Conservation (phyloP, 2,797 vertebrate species). For the Spondyliosoma cantharus region DNA sequence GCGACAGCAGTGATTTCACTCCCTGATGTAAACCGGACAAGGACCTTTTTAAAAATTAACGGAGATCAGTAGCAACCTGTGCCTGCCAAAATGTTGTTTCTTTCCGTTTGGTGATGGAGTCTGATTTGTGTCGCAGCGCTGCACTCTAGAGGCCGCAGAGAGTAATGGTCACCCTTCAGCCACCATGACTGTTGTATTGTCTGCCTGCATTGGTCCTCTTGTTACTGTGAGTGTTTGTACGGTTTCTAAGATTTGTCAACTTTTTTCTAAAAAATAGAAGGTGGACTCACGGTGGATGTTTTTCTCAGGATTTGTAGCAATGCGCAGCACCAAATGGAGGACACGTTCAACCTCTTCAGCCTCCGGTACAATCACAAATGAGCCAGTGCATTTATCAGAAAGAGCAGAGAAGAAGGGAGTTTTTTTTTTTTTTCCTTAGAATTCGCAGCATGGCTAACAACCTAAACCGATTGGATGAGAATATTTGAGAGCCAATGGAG, state of each 20-base stretch:
- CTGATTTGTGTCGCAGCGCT: slow-evolving; percentile 48
- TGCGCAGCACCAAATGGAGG: slow-evolving; percentile 36
- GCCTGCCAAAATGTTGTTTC: slow-evolving; percentile 39
- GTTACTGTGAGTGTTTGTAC: slow-evolving; percentile 76
- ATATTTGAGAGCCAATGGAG: background rate
- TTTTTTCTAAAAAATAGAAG: slow-evolving; percentile 48
- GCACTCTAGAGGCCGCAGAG: slow-evolving; percentile 68
- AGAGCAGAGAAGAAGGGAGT: background rate
- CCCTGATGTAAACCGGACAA: slow-evolving; percentile 25
- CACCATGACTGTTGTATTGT: slow-evolving; percentile 60
- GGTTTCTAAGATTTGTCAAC: slow-evolving; percentile 64
- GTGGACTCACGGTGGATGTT: slow-evolving; percentile 38
- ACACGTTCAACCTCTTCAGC: slow-evolving; percentile 28
- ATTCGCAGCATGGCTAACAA: background rate
- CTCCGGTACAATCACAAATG: slow-evolving; percentile 2
- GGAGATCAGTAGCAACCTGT: slow-evolving; percentile 48
- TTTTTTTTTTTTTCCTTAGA: background rate
- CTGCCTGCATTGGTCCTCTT: slow-evolving; percentile 72
- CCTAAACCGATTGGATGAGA: background rate
- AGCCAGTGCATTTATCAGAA: slow-evolving; percentile 11
- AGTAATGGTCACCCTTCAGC: slow-evolving; percentile 32
- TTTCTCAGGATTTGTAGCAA: slow-evolving; percentile 75
- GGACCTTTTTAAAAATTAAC: slow-evolving; percentile 37
- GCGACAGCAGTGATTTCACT: slow-evolving; percentile 33
- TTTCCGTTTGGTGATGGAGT: slow-evolving; percentile 29